Conservation (phyloP, 2,113 vertebrate genomes). For the Aspiorhynchus laticeps region DNA sequence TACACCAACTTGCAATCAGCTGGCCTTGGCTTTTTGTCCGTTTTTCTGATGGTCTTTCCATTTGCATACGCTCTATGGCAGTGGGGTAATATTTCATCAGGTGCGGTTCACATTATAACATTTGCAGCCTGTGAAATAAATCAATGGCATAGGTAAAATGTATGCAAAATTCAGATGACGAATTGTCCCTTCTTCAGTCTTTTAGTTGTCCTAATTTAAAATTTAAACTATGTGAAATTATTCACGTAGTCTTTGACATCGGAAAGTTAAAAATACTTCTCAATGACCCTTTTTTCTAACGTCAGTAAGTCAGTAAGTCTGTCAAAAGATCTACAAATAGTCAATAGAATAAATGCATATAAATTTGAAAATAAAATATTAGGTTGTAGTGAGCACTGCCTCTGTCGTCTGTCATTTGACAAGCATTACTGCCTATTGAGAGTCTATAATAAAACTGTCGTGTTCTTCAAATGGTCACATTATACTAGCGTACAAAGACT, state of each 20-base stretch:
- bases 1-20: background rate
- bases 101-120: conserved; percentile 11
- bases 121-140: conserved; percentile 31
- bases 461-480: conserved; percentile 18
- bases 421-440: conserved; percentile 7
- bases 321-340: background rate
- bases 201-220: background rate
- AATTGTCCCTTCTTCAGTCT: background rate
- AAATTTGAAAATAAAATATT: background rate
- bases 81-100: conserved; percentile 23
- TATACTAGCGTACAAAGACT: conserved; percentile 6
- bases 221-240: background rate
- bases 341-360: background rate
- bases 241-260: background rate
- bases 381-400: background rate
- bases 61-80: background rate
- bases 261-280: background rate
- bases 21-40: background rate
- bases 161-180: conserved; percentile 21
- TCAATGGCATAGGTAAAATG: conserved; percentile 28
- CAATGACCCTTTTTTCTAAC: background rate
- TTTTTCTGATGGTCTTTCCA: background rate
- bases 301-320: background rate
- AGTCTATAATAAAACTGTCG: background rate
- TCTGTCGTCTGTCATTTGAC: background rate